Evolutionary conservation across 2,888 invertebrate species (phyloP).

Genomic region (Sepioteuthis lessoniana): DNA sequence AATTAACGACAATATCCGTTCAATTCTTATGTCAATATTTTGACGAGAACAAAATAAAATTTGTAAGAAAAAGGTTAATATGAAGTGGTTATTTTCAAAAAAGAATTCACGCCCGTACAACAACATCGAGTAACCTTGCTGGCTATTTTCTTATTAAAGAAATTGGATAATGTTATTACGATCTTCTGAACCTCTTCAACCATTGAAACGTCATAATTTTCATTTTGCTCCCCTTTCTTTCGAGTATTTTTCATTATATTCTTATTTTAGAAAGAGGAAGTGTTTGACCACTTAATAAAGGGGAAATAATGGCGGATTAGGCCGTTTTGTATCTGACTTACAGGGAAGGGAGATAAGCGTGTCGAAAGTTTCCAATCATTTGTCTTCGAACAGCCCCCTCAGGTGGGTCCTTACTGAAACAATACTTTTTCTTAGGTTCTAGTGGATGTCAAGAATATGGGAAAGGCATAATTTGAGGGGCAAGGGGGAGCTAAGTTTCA

Average conservation of each 20-base stretch:
- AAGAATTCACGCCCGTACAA: too few relatives aligned
- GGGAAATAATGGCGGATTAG: not conserved
- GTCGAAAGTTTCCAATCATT: not conserved
- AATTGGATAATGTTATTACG: not conserved
- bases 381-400: not conserved
- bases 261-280: not conserved
- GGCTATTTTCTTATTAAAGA: too few relatives aligned
- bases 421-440: not conserved
- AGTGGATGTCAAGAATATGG: constrained; percentile 20
- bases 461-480: not conserved
- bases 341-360: not conserved
- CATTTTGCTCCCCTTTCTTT: not conserved
- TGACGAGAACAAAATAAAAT: too few relatives aligned
- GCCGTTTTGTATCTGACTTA: not conserved
- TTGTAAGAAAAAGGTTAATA: too few relatives aligned
- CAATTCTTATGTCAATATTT: too few relatives aligned
- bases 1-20: too few relatives aligned
- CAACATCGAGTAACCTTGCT: too few relatives aligned
- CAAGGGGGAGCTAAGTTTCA: not conserved
- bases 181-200: not conserved
- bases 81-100: too few relatives aligned
- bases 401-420: constrained; percentile 2
- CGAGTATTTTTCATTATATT: not conserved
- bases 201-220: not conserved
- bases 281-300: not conserved